Percentiles rank a stretch among this genome's conserved stretches.
These are phyloP conservation scores for Parauchenoglanis ngamensis DNA, from an alignment of 2,797 vertebrate genomes.

Conservation along the genomic window DNA sequence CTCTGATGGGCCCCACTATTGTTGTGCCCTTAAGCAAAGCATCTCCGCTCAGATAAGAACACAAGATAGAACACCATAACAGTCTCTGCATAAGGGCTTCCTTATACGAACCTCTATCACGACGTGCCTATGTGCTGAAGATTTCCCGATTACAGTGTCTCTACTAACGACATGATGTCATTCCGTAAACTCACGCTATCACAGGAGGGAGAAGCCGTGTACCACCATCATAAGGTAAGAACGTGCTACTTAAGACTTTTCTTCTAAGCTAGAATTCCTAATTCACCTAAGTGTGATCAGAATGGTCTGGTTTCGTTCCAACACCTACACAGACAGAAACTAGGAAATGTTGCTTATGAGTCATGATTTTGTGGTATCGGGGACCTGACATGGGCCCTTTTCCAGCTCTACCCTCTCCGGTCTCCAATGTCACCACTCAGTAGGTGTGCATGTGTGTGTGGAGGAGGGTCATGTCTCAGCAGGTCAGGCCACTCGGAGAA, in stretches of 20 bases:
- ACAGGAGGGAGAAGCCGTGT: neutral
- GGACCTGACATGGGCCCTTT: conserved; percentile 39
- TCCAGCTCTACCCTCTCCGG: conserved; percentile 52
- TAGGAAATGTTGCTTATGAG: conserved; percentile 37
- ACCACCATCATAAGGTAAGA: neutral
- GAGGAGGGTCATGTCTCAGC: conserved; percentile 67
- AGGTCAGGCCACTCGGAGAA: conserved; percentile 64
- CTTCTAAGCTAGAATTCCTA: neutral
- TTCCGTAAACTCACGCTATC: conserved; percentile 47
- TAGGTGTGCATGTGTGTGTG: conserved; percentile 49
- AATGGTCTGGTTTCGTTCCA: conserved; percentile 15
- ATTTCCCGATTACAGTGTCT: conserved; percentile 47
- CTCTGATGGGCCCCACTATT: conserved; percentile 32
- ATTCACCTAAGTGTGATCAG: neutral
- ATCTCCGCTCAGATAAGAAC: conserved; percentile 50
- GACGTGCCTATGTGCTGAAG: conserved; percentile 14
- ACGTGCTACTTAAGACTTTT: neutral
- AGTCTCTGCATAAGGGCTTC: conserved; percentile 51
- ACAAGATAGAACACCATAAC: conserved; percentile 45
- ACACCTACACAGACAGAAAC: conserved; percentile 44
- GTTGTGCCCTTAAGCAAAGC: conserved; percentile 48
- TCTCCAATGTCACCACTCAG: conserved; percentile 56
- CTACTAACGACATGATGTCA: conserved; percentile 53
- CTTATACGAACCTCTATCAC: conserved; percentile 46
- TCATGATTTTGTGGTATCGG: conserved; percentile 33